A percentile compares a stretch with the other conserved stretches of the same genome.
Conservation (phyloP, 2,888 invertebrate genomes). For the Drosophila pegasa region DNA sequence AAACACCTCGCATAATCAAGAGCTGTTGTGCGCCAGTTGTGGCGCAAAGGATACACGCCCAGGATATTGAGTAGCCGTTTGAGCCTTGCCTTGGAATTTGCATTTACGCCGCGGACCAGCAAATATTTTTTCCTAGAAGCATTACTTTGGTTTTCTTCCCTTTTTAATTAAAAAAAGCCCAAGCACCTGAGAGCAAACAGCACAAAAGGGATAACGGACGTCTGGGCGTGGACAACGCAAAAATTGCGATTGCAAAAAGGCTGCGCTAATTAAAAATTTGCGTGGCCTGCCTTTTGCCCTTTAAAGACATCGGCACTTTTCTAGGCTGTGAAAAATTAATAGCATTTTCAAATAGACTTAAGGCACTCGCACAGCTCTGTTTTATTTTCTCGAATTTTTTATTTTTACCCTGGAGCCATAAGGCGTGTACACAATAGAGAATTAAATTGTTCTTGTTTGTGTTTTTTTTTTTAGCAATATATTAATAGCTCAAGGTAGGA, state of each 20-base stretch:
- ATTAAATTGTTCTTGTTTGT: background rate
- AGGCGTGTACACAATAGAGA: background rate
- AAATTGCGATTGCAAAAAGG: conserved; percentile 46
- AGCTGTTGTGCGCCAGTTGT: background rate
- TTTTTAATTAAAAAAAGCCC: conserved; percentile 68
- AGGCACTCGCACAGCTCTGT: conserved; percentile 22
- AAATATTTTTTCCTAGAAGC: conserved; percentile 42
- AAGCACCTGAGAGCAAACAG: conserved; percentile 32
- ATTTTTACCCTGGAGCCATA: conserved; percentile 7
- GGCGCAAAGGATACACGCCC: conserved; percentile 12
- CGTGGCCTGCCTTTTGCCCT: conserved; percentile 47
- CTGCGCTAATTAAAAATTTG: conserved; percentile 71
- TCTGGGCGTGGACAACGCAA: conserved; percentile 7
- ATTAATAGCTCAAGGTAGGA: background rate
- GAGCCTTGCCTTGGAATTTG: conserved; percentile 25
- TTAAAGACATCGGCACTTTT: conserved; percentile 50
- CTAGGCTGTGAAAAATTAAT: conserved; percentile 57
- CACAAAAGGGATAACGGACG: conserved; percentile 33
- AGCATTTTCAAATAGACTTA: conserved; percentile 61
- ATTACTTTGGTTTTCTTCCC: conserved; percentile 39
- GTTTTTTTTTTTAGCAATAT: background rate
- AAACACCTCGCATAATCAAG: conserved; percentile 19
- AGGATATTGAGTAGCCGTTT: conserved; percentile 35
- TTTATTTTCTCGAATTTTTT: conserved; percentile 16
- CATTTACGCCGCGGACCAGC: conserved; percentile 22